These are phyloP conservation scores for Schizothorax lantsangensis DNA, from an alignment of 2,797 vertebrate species.

Conservation along the genomic window DNA sequence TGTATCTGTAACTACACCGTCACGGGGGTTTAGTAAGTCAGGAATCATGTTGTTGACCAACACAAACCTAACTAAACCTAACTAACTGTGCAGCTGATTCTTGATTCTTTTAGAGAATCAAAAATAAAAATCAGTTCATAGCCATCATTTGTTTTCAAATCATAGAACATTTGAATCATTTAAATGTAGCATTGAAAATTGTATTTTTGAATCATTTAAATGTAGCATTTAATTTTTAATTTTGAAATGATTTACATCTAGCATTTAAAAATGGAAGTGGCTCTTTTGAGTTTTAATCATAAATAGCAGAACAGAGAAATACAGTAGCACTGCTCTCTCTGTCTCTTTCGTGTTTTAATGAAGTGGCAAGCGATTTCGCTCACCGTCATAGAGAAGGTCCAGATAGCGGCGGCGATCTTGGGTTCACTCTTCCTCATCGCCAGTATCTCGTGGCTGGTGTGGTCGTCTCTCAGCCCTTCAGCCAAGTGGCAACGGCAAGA, in stretches of 20 bases:
- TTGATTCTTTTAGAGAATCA: background rate
- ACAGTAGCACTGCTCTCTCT: background rate
- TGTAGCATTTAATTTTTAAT: background rate
- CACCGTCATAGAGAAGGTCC: conserved; percentile 98
- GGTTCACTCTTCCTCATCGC: conserved; percentile 98
- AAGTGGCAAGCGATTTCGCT: conserved; percentile 99
- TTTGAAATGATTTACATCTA: background rate
- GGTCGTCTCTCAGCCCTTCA: conserved; percentile 97
- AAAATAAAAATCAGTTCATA: background rate
- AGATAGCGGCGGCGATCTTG: conserved; percentile 96
- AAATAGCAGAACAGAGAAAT: background rate
- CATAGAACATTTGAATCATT: background rate
- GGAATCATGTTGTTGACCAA: background rate
- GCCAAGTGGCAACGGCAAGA: conserved; percentile 99
- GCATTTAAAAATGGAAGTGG: background rate
- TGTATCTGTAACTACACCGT: background rate
- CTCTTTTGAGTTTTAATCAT: background rate
- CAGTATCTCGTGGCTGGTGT: conserved; percentile 99
- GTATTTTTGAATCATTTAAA: background rate
- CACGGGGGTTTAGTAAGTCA: background rate
- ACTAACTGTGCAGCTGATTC: background rate
- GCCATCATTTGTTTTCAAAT: background rate
- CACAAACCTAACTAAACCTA: background rate
- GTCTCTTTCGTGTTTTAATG: conserved; percentile 19
- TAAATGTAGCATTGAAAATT: background rate